Evolutionary conservation across 1,140 invertebrate genomes (phyloP), one percentile per base, ranked within the genome.

Genomic region (Drosophila mayri): DNA sequence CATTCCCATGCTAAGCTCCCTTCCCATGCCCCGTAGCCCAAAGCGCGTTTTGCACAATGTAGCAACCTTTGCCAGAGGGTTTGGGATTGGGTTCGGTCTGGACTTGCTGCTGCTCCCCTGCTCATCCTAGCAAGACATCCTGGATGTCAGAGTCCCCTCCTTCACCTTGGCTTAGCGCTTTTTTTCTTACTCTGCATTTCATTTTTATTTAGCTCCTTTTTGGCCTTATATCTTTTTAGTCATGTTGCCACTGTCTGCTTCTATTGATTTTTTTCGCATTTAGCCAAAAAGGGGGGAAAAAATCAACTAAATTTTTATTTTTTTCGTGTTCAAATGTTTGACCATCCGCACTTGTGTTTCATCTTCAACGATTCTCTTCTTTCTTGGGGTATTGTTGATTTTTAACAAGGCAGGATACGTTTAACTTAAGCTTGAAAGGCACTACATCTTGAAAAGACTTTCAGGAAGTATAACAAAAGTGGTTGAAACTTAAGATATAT

Each of bases 201-300:
- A 47, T 71, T 82, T 82, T 79, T 83, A 83, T 82, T 82, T 83
- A 77, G 64, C 73, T 84, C 65, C 58, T 71, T 71, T 71, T 72
- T 59, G 68, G 66, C 60, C 59, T 71, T 63, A 52, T 38, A 79
- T 88, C 81, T 81, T 90, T 90, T 88, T 88, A 72, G 82, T 84
- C 76, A 71, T 82, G 78, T 82, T 88, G 70, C 71, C 47, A 76
- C 77, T 91, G 90, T 91, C 90, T 91, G 90, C 85, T 91, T 76
- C 90, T 91, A 91, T 91, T 91, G 90, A 91, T 91, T 91, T 91
- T 87, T 91, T 91, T 88, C 79, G 73, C 77, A 83, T 78, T 91
- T 83, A 76, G 76, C 54, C 46, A 47, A 55, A 62, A 71, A 40
- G 18, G 28, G 28, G 18, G 4, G 10, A 47, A 79, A 74, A 70